phyloP scores from a whole-genome alignment of 2,888 invertebrate genomes.

The Tridacna gigas region DNA sequence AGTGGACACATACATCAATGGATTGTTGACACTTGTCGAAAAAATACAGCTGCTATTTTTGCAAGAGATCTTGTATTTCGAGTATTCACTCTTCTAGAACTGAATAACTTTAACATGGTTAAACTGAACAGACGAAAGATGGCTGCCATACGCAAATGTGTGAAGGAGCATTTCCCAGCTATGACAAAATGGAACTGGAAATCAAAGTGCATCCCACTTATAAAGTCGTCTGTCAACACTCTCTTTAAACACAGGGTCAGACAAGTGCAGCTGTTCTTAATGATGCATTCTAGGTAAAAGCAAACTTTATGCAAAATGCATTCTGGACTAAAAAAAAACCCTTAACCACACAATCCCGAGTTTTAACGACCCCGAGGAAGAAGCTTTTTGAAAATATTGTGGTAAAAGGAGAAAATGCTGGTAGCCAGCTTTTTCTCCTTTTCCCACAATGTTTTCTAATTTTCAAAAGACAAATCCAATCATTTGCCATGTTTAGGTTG shows the following conservation, averaged over 20 bases:
- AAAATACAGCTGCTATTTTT: conserved; percentile 43
- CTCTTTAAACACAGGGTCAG: conserved; percentile 53
- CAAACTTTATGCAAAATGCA: too few relatives aligned
- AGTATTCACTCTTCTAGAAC: conserved; percentile 49
- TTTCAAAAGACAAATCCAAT: too few relatives aligned
- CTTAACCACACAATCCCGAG: too few relatives aligned
- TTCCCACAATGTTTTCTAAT: too few relatives aligned
- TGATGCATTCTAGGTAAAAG: conserved; percentile 34
- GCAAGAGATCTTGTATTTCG: conserved; percentile 57
- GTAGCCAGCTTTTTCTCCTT: too few relatives aligned
- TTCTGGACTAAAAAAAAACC: too few relatives aligned
- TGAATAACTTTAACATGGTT: conserved; percentile 23
- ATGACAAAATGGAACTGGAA: conserved; percentile 30
- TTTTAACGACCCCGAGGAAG: too few relatives aligned
- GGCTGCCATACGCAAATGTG: conserved; percentile 46
- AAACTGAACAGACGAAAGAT: conserved; percentile 27
- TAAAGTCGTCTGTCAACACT: conserved; percentile 46
- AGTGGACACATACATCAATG: conserved; percentile 49
- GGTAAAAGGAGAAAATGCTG: too few relatives aligned
- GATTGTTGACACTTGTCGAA: conserved; percentile 54
- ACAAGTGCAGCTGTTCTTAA: conserved; percentile 55
- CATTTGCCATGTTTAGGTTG: too few relatives aligned
- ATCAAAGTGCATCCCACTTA: conserved; percentile 32
- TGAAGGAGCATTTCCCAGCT: conserved; percentile 36
- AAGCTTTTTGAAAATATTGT: too few relatives aligned